Percentiles rank a stretch among this genome's conserved stretches.
phyloP scores from a whole-genome alignment of 2,113 vertebrate genomes.

The Microtus pennsylvanicus region DNA sequence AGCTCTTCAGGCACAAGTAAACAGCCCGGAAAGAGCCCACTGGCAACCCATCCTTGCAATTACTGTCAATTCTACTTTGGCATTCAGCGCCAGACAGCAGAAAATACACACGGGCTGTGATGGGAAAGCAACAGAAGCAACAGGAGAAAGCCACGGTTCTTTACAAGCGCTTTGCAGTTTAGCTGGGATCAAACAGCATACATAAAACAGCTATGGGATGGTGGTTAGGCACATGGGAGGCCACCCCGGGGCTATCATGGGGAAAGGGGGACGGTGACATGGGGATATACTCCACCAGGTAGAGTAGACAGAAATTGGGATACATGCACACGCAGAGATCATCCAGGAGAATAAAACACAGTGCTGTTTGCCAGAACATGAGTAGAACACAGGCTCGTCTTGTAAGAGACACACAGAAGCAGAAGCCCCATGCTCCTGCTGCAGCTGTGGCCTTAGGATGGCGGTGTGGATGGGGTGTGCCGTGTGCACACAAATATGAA shows the following conservation, averaged over 20 bases:
- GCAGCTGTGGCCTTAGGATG: background rate
- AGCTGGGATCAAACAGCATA: background rate
- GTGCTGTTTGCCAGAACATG: background rate
- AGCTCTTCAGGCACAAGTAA: background rate
- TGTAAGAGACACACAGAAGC: background rate
- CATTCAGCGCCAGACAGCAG: background rate
- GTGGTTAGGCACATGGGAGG: background rate
- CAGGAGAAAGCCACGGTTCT: background rate
- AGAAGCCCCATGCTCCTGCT: too few relatives aligned
- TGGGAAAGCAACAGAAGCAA: background rate
- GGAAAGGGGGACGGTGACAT: background rate
- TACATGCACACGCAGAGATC: background rate
- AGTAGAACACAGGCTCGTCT: background rate
- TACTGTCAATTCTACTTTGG: background rate
- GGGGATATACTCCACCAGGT: background rate
- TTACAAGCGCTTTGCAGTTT: background rate
- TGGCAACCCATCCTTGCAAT: background rate
- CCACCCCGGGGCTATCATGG: background rate
- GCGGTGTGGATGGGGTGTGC: background rate
- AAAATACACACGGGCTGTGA: background rate
- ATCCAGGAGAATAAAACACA: background rate
- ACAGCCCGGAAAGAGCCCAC: background rate
- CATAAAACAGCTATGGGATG: background rate
- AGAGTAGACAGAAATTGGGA: background rate
- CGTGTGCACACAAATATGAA: background rate